Conservation (phyloP, 1,140 invertebrate genomes). For the Tetranychus urticae region DNA sequence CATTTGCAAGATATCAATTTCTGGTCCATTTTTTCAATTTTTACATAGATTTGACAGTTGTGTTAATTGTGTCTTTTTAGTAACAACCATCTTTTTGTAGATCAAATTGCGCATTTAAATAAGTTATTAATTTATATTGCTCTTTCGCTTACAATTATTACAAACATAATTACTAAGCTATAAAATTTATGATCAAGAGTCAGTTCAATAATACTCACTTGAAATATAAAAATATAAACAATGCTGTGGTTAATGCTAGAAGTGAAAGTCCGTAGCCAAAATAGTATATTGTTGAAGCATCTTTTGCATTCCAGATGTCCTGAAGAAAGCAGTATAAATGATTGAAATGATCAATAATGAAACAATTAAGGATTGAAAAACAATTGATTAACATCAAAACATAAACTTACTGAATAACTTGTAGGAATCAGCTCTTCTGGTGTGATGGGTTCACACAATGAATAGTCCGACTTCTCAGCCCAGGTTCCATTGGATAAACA, state of each 20-base stretch:
- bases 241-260: constrained; percentile 41
- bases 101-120: too few species aligned
- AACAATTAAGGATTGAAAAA: background rate
- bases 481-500: constrained; percentile 41
- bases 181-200: background rate
- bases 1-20: too few species aligned
- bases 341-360: background rate
- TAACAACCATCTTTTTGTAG: too few species aligned
- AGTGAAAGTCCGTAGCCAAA: constrained; percentile 50
- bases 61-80: too few species aligned
- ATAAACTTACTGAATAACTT: background rate
- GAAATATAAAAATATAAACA: constrained; percentile 55
- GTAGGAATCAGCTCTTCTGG: background rate
- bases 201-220: constrained; percentile 32
- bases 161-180: background rate
- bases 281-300: constrained; percentile 33
- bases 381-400: background rate
- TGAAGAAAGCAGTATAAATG: background rate
- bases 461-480: constrained; percentile 39
- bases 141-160: background rate
- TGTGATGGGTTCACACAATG: constrained; percentile 25
- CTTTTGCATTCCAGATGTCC: background rate
- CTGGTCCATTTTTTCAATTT: too few species aligned
- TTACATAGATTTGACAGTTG: too few species aligned
- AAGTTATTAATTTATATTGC: background rate